phyloP scores from a whole-genome alignment of 2,113 vertebrate genomes.

The Bubo scandiacus region DNA sequence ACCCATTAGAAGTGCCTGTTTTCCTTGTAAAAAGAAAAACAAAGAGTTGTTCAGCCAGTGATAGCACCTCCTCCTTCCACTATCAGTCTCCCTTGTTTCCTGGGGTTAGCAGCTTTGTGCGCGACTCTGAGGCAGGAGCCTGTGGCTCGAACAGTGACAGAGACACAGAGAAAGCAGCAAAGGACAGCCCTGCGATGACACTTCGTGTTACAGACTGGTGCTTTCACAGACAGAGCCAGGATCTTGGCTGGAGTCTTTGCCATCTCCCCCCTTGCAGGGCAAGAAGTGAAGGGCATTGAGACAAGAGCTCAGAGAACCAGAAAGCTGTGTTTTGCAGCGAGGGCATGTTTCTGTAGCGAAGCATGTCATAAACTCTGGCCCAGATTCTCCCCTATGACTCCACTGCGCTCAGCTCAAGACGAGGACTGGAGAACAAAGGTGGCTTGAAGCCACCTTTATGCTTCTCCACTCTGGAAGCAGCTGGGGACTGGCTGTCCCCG shows the following conservation, averaged over 20 bases:
- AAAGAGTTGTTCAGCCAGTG: background rate
- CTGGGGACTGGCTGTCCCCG: slow-evolving; percentile 20
- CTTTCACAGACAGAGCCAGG: background rate
- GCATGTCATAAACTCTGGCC: background rate
- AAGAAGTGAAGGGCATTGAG: background rate
- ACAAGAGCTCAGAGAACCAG: background rate
- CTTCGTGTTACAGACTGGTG: background rate
- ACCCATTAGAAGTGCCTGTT: background rate
- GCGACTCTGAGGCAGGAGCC: background rate
- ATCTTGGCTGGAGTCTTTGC: background rate
- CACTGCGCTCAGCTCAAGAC: background rate
- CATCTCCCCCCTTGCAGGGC: background rate
- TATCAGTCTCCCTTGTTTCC: background rate
- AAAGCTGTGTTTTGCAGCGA: background rate
- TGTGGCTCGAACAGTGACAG: fast-evolving
- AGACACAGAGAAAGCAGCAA: background rate
- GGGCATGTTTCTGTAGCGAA: background rate
- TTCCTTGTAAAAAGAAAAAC: background rate
- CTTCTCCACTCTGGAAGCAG: background rate
- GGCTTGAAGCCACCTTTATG: slow-evolving; percentile 53
- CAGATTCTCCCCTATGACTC: background rate
- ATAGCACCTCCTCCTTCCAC: background rate
- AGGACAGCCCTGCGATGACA: background rate
- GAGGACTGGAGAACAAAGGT: slow-evolving; percentile 27
- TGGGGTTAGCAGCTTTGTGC: background rate